Conservation (phyloP, 2,113 vertebrate species). For the Vimba vimba region DNA sequence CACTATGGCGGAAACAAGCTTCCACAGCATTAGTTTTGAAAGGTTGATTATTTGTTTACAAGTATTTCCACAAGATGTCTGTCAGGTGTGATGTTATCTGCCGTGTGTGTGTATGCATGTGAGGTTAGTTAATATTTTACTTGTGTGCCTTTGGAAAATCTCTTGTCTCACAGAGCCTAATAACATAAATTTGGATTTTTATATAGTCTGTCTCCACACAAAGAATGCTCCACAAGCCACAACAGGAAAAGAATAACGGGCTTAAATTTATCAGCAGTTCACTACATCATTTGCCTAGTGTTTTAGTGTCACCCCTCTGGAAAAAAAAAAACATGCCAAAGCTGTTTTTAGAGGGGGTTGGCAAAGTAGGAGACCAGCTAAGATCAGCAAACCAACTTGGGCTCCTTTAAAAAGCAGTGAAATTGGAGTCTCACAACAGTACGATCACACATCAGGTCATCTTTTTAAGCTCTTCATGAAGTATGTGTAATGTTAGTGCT, state of each 20-base stretch:
- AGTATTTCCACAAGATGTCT: background rate
- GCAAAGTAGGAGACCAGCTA: background rate
- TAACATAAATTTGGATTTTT: background rate
- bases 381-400: background rate
- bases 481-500: background rate
- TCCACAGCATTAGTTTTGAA: background rate
- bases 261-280: background rate
- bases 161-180: background rate
- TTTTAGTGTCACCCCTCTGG: background rate
- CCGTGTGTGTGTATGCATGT: background rate
- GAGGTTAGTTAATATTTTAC: conserved; percentile 6
- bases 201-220: background rate
- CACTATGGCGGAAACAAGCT: no score
- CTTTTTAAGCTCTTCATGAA: background rate
- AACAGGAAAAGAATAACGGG: background rate
- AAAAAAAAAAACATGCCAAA: background rate
- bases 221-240: background rate
- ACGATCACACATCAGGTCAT: background rate
- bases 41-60: background rate
- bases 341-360: background rate
- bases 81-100: background rate
- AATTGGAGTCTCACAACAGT: background rate
- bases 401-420: background rate
- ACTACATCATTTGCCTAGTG: background rate
- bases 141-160: background rate